Base-by-base conservation (phyloP, 2,113 vertebrate species). In the Pipra filicauda region DNA sequence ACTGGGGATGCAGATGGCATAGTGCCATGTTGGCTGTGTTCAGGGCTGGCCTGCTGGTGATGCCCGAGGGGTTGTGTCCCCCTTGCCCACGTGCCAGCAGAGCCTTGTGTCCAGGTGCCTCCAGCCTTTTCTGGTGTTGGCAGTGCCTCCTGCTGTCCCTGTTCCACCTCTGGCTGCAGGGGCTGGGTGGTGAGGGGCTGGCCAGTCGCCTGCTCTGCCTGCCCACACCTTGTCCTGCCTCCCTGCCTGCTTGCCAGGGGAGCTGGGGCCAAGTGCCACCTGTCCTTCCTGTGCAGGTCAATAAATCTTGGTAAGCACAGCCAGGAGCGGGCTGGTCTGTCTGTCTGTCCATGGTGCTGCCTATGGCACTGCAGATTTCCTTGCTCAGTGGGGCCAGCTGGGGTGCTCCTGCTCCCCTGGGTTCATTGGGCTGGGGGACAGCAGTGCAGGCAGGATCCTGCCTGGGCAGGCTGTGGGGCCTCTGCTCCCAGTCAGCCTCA, bases 281-380 rank as follows among this genome's bases (percentile, higher is more conserved):
- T 4, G 1, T 66, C 31, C 20, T 80, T 69, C 26, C 69, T 0
- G 4, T 57, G 64, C 37, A 14, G 43, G 51, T 88, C 64, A 97
- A 94, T 97, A 97, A 97, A 97, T 46, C 35, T 79, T 77, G 33
- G 55, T 91, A 86, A 95, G 92, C 92, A 86, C 31, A 4, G 31
- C 41, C 39, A 27, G 51, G 59, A 70, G 65, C 0, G 0, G 39
- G 6, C 27, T 8, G 2, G 15, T 65, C 17, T 61, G 31, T 91
- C 59, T 13, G 13, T 85, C 44, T 9, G 21, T 90, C 44, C 2
- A 1, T 15, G 46, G 35, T 2, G 1, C 39, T 88, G 39, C 31
- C 49, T 0, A 1, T 1, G 3, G 21, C 66, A 6, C 57, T 0
- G 2, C 0, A 0, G 39, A 33, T 82, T 85, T 54, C 59, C 37